A percentile compares a stretch with the other conserved stretches of the same genome.
These are phyloP conservation scores for Noctilio leporinus DNA, from an alignment of 2,113 vertebrate genomes.

Conservation along the genomic window DNA sequence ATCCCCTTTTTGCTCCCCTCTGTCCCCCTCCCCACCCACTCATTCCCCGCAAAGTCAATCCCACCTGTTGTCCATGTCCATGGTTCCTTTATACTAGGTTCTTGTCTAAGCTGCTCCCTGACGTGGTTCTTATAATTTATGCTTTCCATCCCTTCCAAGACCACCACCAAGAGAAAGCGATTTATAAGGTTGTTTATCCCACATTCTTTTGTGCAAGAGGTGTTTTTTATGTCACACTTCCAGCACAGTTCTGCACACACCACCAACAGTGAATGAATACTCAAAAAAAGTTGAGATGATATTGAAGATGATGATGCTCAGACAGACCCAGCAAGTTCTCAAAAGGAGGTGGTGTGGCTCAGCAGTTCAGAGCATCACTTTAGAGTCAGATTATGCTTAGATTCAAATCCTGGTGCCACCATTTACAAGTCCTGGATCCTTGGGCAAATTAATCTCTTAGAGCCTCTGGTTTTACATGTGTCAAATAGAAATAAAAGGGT, in stretches of 20 bases:
- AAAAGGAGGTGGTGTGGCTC: background rate
- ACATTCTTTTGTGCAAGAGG: constrained; percentile 18
- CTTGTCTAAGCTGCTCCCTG: too few relatives aligned
- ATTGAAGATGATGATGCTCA: background rate
- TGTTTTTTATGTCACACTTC: background rate
- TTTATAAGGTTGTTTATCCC: constrained; percentile 42
- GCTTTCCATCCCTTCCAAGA: constrained; percentile 1
- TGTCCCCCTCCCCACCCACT: too few relatives aligned
- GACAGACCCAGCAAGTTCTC: background rate
- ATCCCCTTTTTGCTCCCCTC: too few relatives aligned
- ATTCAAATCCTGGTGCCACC: background rate
- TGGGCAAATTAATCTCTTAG: background rate
- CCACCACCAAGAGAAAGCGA: constrained; percentile 30
- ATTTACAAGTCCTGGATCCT: background rate
- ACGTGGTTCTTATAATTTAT: constrained; percentile 28
- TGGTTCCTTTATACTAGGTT: too few relatives aligned
- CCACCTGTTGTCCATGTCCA: too few relatives aligned
- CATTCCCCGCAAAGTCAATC: too few relatives aligned
- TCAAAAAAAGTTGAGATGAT: background rate
- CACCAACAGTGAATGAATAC: background rate
- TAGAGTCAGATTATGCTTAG: background rate
- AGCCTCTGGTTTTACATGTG: background rate
- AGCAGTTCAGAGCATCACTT: background rate
- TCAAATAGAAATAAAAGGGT: background rate
- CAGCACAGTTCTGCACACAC: background rate